Conservation (phyloP, 1,140 invertebrate species). For the Brachionus paranguensis region DNA sequence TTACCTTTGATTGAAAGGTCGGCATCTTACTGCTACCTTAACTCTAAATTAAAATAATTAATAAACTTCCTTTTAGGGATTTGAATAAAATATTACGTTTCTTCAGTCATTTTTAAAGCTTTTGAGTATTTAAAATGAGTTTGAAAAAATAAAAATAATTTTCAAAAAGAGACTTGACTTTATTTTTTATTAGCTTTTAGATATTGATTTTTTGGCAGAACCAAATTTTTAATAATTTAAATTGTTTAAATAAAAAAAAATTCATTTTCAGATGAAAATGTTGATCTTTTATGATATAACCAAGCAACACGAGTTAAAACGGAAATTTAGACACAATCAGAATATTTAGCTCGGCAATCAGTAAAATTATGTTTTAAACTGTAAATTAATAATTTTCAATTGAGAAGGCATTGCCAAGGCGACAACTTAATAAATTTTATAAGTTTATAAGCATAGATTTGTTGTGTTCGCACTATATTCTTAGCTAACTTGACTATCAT, state of each 20-base stretch:
- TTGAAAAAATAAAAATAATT: not conserved
- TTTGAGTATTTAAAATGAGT: not conserved
- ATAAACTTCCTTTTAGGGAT: not conserved
- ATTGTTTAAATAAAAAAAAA: not conserved
- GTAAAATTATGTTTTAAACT: not conserved
- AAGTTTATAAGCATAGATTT: slow-evolving; percentile 30
- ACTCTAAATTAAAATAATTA: slow-evolving; percentile 45
- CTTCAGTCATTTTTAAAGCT: slow-evolving; percentile 31
- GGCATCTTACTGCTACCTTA: slow-evolving; percentile 61
- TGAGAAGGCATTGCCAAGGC: not conserved
- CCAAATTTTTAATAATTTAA: not conserved
- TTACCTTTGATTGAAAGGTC: slow-evolving; percentile 60
- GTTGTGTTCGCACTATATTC: slow-evolving; percentile 21
- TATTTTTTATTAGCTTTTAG: not conserved
- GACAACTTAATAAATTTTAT: slow-evolving; percentile 3
- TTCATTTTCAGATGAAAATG: not conserved
- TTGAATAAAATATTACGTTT: slow-evolving; percentile 27
- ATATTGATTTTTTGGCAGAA: not conserved
- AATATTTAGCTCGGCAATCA: not conserved
- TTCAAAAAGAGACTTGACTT: not conserved
- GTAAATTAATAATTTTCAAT: not conserved
- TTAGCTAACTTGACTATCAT: slow-evolving; percentile 33
- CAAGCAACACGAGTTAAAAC: not conserved
- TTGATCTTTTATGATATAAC: not conserved
- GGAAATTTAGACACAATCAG: not conserved